Percentiles rank a stretch among this genome's conserved stretches.
These are phyloP conservation scores for Agonopterix alstromeriana DNA, from an alignment of 2,888 invertebrate species.

Conservation along the genomic window DNA sequence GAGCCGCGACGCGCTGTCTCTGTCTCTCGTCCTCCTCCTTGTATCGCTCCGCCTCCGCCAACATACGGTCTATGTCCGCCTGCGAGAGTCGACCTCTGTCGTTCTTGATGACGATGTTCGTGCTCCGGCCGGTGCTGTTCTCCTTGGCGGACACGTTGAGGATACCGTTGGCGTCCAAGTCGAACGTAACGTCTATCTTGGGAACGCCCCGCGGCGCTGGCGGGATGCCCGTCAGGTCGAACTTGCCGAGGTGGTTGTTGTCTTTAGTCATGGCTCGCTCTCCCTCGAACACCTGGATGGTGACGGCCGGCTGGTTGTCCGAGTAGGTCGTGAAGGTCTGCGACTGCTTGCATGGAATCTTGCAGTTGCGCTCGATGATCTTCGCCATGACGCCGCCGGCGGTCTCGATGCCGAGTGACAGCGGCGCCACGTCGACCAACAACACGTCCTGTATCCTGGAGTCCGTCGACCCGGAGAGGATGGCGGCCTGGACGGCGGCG, in stretches of 20 bases:
- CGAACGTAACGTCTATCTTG: slow-evolving; percentile 80
- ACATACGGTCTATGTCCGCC: slow-evolving; percentile 84
- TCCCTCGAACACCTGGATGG: slow-evolving; percentile 81
- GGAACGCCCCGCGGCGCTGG: slow-evolving; percentile 78
- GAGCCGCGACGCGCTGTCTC: slow-evolving; percentile 77
- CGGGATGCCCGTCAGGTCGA: slow-evolving; percentile 78
- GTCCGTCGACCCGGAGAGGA: slow-evolving; percentile 80
- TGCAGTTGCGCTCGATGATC: slow-evolving; percentile 79
- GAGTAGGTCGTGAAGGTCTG: slow-evolving; percentile 84
- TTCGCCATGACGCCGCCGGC: slow-evolving; percentile 84
- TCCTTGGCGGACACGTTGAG: slow-evolving; percentile 83
- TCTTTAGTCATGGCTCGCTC: slow-evolving; percentile 84
- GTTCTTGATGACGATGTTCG: slow-evolving; percentile 85
- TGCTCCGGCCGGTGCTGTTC: slow-evolving; percentile 76
- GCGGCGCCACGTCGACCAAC: slow-evolving; percentile 68
- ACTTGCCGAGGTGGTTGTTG: slow-evolving; percentile 78
- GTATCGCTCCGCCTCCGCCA: slow-evolving; percentile 81
- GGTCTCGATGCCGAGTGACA: slow-evolving; percentile 83
- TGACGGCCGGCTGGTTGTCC: slow-evolving; percentile 84
- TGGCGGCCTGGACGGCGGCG: slow-evolving; percentile 81
- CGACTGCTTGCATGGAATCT: slow-evolving; percentile 80
- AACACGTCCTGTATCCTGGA: slow-evolving; percentile 79
- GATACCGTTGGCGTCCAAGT: slow-evolving; percentile 50
- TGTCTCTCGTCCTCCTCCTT: slow-evolving; percentile 81
- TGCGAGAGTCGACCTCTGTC: slow-evolving; percentile 85